phyloP scores from a whole-genome alignment of 2,113 vertebrate genomes.

The Microcebus ravelobensis region DNA sequence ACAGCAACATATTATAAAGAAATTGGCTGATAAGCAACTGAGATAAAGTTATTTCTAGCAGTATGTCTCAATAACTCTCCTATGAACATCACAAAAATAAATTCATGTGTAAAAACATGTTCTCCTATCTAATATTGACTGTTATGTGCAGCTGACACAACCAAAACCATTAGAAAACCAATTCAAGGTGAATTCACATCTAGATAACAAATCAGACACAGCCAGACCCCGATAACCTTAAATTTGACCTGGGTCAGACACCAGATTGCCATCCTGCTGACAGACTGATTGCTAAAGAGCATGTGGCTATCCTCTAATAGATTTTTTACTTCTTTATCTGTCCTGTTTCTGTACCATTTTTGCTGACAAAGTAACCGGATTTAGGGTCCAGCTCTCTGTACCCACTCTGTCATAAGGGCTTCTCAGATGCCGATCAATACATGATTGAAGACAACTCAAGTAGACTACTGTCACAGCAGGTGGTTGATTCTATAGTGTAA shows the following conservation, averaged over 20 bases:
- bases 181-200: neutral
- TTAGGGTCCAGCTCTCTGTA: neutral
- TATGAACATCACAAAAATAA: conserved; percentile 28
- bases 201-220: neutral
- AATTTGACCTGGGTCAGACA: neutral
- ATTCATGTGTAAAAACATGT: conserved; percentile 2
- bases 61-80: conserved; percentile 10
- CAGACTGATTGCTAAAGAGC: neutral
- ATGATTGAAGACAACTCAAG: neutral
- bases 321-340: neutral
- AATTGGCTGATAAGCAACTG: neutral
- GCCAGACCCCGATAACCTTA: neutral
- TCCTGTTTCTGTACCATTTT: neutral
- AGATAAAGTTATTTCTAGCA: neutral
- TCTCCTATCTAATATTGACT: neutral
- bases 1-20: neutral
- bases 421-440: conserved; percentile 7
- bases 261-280: neutral
- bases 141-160: neutral
- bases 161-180: neutral
- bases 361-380: neutral
- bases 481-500: neutral
- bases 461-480: neutral
- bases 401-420: neutral
- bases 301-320: neutral